Evolutionary conservation across 2,113 vertebrate species (phyloP).

Genomic region (Ardeotis arabs): DNA sequence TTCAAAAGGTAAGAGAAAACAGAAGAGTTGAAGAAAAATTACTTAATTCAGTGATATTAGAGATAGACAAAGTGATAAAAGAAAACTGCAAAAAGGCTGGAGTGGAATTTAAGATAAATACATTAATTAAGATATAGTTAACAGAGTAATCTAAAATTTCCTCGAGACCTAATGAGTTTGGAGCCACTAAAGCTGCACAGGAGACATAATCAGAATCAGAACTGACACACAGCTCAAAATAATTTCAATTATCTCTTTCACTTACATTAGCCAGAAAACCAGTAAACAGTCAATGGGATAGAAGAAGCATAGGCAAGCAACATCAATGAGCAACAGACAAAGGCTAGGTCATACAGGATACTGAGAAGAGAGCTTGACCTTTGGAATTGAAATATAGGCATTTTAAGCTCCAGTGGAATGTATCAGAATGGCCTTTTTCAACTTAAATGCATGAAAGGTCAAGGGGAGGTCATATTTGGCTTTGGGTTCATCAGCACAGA

Average conservation of each 20-base stretch:
- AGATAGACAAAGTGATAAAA: conserved; percentile 82
- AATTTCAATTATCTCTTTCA: conserved; percentile 49
- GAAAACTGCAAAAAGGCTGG: conserved; percentile 75
- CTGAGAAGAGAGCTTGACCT: conserved; percentile 61
- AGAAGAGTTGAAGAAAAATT: conserved; percentile 66
- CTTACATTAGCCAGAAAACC: conserved; percentile 26
- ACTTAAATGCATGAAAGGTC: conserved; percentile 69
- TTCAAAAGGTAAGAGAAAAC: background rate
- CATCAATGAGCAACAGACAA: conserved; percentile 53
- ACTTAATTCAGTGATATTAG: conserved; percentile 77
- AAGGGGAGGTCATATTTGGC: conserved; percentile 61
- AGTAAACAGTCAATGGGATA: conserved; percentile 36
- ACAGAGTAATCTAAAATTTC: conserved; percentile 82
- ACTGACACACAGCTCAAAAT: conserved; percentile 43
- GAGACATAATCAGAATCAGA: conserved; percentile 45
- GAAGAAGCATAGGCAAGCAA: conserved; percentile 23
- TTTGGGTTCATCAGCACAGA: conserved; percentile 65
- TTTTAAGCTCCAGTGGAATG: conserved; percentile 75
- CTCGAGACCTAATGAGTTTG: conserved; percentile 70
- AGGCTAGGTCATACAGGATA: conserved; percentile 48
- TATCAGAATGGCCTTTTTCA: conserved; percentile 63
- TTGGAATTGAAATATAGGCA: conserved; percentile 70
- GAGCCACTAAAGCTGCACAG: conserved; percentile 67
- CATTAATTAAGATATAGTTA: conserved; percentile 80
- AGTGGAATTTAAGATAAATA: conserved; percentile 81